Evolutionary conservation across 92 coral and sea anemone genomes (phyloP).

Genomic region (Porites rus): DNA sequence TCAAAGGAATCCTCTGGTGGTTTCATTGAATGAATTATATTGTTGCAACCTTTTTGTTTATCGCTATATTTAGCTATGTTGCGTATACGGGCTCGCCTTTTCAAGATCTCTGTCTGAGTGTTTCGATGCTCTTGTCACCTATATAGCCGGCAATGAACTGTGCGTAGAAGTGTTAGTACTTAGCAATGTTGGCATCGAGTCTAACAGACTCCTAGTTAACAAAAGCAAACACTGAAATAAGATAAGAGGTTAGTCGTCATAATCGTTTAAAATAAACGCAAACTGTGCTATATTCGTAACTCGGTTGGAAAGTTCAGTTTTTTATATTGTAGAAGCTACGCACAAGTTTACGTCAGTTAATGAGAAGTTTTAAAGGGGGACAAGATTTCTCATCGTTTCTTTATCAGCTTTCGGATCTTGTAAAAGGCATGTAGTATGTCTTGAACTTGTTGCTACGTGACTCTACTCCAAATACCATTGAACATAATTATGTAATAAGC

Average conservation of each 20-base stretch:
- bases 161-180: not conserved
- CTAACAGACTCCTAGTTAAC: slow-evolving; percentile 40
- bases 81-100: slow-evolving; percentile 14
- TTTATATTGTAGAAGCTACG: slow-evolving; percentile 15
- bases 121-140: slow-evolving; percentile 19
- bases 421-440: not conserved
- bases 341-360: slow-evolving; percentile 14
- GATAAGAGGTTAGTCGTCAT: slow-evolving; percentile 41
- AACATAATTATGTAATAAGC: not conserved
- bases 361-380: not conserved
- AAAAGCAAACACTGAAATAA: slow-evolving; percentile 52
- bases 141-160: slow-evolving; percentile 7
- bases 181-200: slow-evolving; percentile 33
- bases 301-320: slow-evolving; percentile 1
- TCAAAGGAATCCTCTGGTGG: slow-evolving; percentile 26
- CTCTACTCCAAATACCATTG: not conserved
- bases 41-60: slow-evolving; percentile 5
- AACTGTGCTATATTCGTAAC: not conserved
- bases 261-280: not conserved
- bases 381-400: not conserved
- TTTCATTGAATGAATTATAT: slow-evolving; percentile 22
- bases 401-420: not conserved
- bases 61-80: slow-evolving; percentile 28
- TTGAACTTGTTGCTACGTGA: slow-evolving; percentile 14
- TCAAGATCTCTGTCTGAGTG: slow-evolving; percentile 26